Evolutionary conservation across 2,888 invertebrate genomes (phyloP).

Genomic region (Drosophila falleni): DNA sequence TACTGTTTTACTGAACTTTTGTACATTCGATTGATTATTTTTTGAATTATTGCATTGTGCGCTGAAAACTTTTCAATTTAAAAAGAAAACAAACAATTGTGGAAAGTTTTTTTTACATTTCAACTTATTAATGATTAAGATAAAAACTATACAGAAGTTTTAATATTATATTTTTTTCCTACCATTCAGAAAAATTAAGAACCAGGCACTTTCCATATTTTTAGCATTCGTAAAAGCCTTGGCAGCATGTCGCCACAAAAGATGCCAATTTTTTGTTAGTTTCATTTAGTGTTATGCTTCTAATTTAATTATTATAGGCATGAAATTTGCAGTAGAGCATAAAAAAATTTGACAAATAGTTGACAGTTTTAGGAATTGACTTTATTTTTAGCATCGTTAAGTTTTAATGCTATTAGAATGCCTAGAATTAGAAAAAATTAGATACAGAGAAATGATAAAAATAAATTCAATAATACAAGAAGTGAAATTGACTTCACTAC

Average conservation of each 20-base stretch:
- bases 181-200: not conserved
- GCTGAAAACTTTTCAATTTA: not conserved
- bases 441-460: not conserved
- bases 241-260: conserved; percentile 4
- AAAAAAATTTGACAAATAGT: conserved; percentile 19
- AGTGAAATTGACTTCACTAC: not conserved
- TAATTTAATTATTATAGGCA: conserved; percentile 63
- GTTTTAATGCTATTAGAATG: not conserved
- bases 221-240: not conserved
- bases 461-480: not conserved
- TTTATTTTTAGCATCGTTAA: conserved; percentile 21
- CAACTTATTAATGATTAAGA: not conserved
- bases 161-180: not conserved
- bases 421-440: not conserved
- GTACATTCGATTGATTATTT: conserved; percentile 3
- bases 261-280: conserved; percentile 44
- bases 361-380: conserved; percentile 42
- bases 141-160: not conserved
- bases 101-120: not conserved
- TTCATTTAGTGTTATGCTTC: conserved; percentile 53
- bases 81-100: not conserved
- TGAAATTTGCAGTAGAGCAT: conserved; percentile 30
- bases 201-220: not conserved
- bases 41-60: not conserved
- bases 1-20: not conserved